Evolutionary conservation across 2,113 vertebrate species (phyloP).

Genomic region (Mobula hypostoma): DNA sequence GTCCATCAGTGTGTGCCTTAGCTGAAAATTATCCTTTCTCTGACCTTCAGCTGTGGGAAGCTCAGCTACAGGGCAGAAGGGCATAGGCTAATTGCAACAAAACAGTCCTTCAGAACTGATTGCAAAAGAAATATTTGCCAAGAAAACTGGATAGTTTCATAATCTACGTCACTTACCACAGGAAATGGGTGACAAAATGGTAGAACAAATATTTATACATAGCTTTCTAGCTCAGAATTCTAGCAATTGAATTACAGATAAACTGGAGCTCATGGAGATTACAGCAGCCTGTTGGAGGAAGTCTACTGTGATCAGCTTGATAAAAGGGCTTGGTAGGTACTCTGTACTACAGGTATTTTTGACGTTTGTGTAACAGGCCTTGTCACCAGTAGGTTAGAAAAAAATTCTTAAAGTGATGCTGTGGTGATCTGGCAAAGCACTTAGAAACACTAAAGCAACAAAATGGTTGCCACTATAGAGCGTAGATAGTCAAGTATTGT

Average conservation of each 20-base stretch:
- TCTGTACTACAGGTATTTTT: background rate
- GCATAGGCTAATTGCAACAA: conserved; percentile 42
- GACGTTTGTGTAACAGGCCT: background rate
- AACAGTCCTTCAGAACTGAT: background rate
- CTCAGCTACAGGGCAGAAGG: conserved; percentile 55
- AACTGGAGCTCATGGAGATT: conserved; percentile 68
- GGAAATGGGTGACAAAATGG: conserved; percentile 22
- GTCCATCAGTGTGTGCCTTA: conserved; percentile 66
- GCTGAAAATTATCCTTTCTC: conserved; percentile 82
- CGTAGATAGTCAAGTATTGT: background rate
- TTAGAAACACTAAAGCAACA: background rate
- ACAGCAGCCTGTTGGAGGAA: conserved; percentile 83
- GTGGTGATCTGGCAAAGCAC: background rate
- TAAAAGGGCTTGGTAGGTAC: conserved; percentile 90
- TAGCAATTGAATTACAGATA: conserved; percentile 28
- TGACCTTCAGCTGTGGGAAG: conserved; percentile 74
- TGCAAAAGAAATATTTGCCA: background rate
- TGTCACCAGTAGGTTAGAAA: background rate
- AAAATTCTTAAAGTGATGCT: background rate
- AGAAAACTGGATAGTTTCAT: background rate
- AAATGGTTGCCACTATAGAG: background rate
- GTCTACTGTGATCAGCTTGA: conserved; percentile 83
- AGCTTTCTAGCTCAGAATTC: background rate
- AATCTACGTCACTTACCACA: conserved; percentile 17
- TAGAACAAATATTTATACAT: conserved; percentile 11